Base-by-base conservation (phyloP, 2,888 invertebrate genomes). In the Tenthredo livida region DNA sequence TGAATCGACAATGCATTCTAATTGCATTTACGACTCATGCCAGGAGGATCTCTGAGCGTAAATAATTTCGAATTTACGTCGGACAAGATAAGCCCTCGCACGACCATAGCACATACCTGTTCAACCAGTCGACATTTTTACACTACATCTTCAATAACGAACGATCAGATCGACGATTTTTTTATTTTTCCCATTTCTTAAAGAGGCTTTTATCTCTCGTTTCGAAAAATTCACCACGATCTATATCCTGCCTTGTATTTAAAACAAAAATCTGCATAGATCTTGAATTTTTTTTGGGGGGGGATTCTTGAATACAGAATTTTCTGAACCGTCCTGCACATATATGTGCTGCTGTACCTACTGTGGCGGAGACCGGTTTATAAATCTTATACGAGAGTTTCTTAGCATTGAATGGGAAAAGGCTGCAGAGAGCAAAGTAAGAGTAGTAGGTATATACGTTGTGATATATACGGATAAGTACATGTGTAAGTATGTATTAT, bases 331-430 rank as follows among this genome's bases (percentile, higher is more conserved):
- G 6, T 77, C 77, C 17, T 33, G 50, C 29, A 77, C 29, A 40
- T 29, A 15, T 25, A 25, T 29, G 40, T 33, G 2, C 72, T n/a
- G 21, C 54, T 47, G 15, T 29, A 21, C 77, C n/a, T 29, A 21
- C 77, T 33, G 29, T 50, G 54, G 37, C 33, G 21, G 61, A 80
- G 80, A 80, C 80, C 80, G 80, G 80, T 80, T 80, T 80, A 80
- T 80, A 80, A 80, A 80, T 80, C 80, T 80, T 77, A 54, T 61
- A 58, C 15, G 10, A 61, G 25, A 40, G 58, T 80, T 65, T 65
- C 65, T 80, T 80, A 61, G 80, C 80, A 80, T 80, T 80, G 80
- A 80, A 80, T 80, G 80, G 80, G 61, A 80, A 61, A 80, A 61
- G 80, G 58, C 2, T 2, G 29, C 43, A 37, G 54, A 54, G 58